Evolutionary conservation across 2,888 invertebrate species (phyloP).

Genomic region (Siphlonurus alternatus): DNA sequence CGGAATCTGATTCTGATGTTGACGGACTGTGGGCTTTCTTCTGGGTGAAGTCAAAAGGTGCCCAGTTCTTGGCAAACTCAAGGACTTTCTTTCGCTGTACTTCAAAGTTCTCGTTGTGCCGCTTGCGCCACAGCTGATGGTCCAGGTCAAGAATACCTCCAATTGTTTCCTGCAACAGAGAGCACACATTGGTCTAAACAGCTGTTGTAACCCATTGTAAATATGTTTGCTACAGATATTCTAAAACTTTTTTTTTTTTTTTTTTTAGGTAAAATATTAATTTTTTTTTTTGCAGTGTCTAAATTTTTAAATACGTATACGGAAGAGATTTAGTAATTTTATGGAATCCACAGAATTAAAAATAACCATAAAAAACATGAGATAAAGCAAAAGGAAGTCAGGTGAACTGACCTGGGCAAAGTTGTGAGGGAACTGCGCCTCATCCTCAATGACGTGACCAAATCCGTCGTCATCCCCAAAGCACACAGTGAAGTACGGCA

Average conservation of each 20-base stretch:
- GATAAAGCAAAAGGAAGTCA: background rate
- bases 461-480: slow-evolving; percentile 85
- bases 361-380: too few relatives aligned
- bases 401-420: slow-evolving; percentile 65
- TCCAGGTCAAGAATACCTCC: slow-evolving; percentile 88
- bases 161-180: slow-evolving; percentile 56
- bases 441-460: slow-evolving; percentile 95
- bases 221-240: background rate
- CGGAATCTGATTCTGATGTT: slow-evolving; percentile 7
- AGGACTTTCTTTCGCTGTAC: slow-evolving; percentile 58
- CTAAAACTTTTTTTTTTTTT: background rate
- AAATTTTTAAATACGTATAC: background rate
- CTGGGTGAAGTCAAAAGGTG: slow-evolving; percentile 38
- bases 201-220: background rate
- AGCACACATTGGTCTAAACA: background rate
- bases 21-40: slow-evolving; percentile 16
- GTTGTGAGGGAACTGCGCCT: slow-evolving; percentile 62
- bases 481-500: slow-evolving; percentile 89
- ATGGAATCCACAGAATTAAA: slow-evolving; percentile 10
- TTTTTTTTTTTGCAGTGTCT: background rate
- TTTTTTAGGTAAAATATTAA: background rate
- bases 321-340: background rate
- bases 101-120: slow-evolving; percentile 54
- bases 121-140: slow-evolving; percentile 70
- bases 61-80: slow-evolving; percentile 54